Conservation (phyloP, 2,888 invertebrate genomes). For the Cantharis rufa region DNA sequence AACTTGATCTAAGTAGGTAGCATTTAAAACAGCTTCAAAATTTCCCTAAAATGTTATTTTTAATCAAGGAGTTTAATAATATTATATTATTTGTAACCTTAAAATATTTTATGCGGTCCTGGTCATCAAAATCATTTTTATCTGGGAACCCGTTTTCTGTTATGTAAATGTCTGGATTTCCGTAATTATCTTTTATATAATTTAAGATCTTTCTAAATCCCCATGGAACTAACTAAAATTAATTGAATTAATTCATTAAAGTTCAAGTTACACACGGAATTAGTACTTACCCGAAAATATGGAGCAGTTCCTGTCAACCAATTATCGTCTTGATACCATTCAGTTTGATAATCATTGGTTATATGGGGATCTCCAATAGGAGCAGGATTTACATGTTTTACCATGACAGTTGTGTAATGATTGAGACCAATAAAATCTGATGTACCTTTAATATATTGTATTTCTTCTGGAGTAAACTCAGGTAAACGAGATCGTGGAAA, state of each 20-base stretch:
- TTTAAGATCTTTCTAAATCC: slow-evolving; percentile 67
- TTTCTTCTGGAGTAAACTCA: slow-evolving; percentile 63
- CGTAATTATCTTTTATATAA: slow-evolving; percentile 64
- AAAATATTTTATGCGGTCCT: background rate
- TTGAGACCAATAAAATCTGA: slow-evolving; percentile 77
- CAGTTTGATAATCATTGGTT: slow-evolving; percentile 50
- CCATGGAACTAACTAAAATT: slow-evolving; percentile 55
- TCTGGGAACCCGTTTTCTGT: slow-evolving; percentile 63
- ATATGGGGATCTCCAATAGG: slow-evolving; percentile 4
- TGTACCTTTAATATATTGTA: slow-evolving; percentile 63
- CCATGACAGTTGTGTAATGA: slow-evolving; percentile 60
- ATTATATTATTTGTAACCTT: background rate
- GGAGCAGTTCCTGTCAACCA: slow-evolving; percentile 57
- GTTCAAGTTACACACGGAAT: background rate
- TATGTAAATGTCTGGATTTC: slow-evolving; percentile 62
- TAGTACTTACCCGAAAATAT: slow-evolving; percentile 54
- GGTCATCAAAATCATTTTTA: background rate
- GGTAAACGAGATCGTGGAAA: slow-evolving; percentile 66
- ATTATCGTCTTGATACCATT: slow-evolving; percentile 50
- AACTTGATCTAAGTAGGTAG: background rate
- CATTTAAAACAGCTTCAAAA: slow-evolving; percentile 3
- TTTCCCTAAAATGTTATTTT: background rate
- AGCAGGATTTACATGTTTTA: background rate
- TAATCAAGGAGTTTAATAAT: background rate
- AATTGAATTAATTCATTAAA: background rate